phyloP scores from a whole-genome alignment of 2,888 invertebrate genomes.

The Epistrophe eligans region DNA sequence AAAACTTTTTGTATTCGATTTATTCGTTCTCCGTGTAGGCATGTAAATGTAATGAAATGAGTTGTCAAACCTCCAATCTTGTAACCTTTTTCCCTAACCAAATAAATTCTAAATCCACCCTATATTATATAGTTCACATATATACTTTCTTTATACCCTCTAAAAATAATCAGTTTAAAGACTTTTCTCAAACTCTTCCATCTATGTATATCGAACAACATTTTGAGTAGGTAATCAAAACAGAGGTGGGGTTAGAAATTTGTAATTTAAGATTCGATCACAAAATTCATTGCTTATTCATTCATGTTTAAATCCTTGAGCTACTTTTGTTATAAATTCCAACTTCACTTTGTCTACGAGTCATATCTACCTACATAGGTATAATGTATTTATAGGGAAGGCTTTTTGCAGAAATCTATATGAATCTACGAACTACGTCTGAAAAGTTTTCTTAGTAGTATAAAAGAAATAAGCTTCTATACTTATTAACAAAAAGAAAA shows the following conservation, averaged over 20 bases:
- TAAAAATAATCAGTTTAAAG: slow-evolving; percentile 8
- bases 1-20: background rate
- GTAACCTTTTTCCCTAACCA: background rate
- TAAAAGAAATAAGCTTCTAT: too few relatives aligned
- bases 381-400: background rate
- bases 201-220: background rate
- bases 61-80: background rate
- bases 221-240: slow-evolving; percentile 25
- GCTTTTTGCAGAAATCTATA: background rate
- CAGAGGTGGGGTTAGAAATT: background rate
- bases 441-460: slow-evolving; percentile 34
- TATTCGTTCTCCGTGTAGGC: background rate
- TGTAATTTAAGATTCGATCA: slow-evolving; percentile 47
- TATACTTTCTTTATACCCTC: background rate
- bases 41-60: background rate
- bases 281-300: slow-evolving; percentile 7
- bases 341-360: slow-evolving; percentile 29
- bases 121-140: too few relatives aligned
- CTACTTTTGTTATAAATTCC: slow-evolving; percentile 46
- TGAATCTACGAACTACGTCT: background rate
- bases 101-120: background rate
- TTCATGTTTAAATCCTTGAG: slow-evolving; percentile 37
- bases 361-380: too few relatives aligned
- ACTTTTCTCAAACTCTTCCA: background rate
- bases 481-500: too few relatives aligned